These are phyloP conservation scores for Myripristis murdjan DNA, from an alignment of 2,797 vertebrate genomes.

Conservation along the genomic window DNA sequence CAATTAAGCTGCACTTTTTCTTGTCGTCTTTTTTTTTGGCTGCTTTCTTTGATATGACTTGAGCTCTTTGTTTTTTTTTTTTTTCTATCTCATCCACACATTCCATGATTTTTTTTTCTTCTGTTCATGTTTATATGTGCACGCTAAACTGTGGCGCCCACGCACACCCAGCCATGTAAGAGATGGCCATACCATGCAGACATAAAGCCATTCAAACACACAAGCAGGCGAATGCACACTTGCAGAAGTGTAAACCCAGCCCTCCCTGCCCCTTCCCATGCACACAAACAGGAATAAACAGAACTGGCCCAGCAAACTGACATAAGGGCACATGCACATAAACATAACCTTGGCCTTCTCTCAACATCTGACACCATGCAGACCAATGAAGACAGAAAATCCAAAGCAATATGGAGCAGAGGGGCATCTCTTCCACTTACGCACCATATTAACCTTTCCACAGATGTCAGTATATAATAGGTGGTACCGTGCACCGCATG, in stretches of 20 bases:
- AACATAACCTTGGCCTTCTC: background rate
- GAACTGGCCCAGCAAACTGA: background rate
- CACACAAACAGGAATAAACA: background rate
- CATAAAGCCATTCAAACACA: background rate
- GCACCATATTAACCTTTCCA: slow-evolving; percentile 78
- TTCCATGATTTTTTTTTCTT: background rate
- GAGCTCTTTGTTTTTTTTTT: background rate
- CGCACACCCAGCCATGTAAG: background rate
- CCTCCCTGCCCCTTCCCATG: too few relatives aligned
- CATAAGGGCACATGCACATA: background rate
- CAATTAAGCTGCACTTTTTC: slow-evolving; percentile 24
- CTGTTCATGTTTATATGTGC: background rate
- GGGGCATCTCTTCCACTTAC: slow-evolving; percentile 58
- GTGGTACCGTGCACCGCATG: slow-evolving; percentile 57
- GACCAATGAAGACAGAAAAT: slow-evolving; percentile 26
- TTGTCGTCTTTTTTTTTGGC: slow-evolving; percentile 5
- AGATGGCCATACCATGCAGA: background rate
- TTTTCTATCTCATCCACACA: background rate
- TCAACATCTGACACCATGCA: slow-evolving; percentile 16
- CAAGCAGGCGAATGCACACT: background rate
- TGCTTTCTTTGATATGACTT: background rate
- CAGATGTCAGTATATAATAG: slow-evolving; percentile 79
- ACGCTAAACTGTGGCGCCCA: background rate
- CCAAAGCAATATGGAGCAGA: slow-evolving; percentile 37
- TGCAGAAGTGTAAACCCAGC: background rate